Evolutionary conservation across 2,113 vertebrate genomes (phyloP).

Genomic region (Oenanthe oenanthe): DNA sequence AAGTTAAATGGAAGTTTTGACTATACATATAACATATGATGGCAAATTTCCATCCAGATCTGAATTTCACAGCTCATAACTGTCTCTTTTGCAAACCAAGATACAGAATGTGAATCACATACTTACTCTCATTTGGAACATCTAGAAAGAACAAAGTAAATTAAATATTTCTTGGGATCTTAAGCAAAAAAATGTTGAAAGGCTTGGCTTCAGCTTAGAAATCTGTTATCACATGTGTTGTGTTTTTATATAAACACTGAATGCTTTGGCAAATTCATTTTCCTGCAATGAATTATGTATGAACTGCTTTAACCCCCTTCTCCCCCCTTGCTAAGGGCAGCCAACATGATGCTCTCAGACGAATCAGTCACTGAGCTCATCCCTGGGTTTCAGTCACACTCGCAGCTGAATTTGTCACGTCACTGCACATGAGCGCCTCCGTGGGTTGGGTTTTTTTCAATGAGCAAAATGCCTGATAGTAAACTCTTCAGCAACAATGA

Average conservation of each 20-base stretch:
- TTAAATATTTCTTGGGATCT: background rate
- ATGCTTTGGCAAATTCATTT: background rate
- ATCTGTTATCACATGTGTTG: background rate
- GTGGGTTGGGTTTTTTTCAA: background rate
- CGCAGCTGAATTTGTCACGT: background rate
- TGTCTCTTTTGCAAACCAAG: background rate
- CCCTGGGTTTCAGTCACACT: background rate
- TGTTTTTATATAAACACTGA: background rate
- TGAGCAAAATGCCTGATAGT: background rate
- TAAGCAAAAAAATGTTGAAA: background rate
- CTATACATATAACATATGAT: background rate
- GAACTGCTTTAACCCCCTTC: background rate
- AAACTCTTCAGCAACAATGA: background rate
- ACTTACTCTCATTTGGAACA: background rate
- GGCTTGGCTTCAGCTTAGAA: background rate
- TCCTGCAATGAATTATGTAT: conserved; percentile 20
- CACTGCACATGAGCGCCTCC: background rate
- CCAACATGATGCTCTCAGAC: background rate
- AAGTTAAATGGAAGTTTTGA: background rate
- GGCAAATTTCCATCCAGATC: background rate
- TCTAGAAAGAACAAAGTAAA: background rate
- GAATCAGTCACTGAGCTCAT: background rate
- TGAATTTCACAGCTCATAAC: background rate
- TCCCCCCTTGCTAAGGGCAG: background rate
- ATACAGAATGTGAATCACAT: background rate